Evolutionary conservation across 2,888 invertebrate genomes (phyloP), one percentile per base, ranked within the genome.

Genomic region (Sphaerophoria rueppellii): DNA sequence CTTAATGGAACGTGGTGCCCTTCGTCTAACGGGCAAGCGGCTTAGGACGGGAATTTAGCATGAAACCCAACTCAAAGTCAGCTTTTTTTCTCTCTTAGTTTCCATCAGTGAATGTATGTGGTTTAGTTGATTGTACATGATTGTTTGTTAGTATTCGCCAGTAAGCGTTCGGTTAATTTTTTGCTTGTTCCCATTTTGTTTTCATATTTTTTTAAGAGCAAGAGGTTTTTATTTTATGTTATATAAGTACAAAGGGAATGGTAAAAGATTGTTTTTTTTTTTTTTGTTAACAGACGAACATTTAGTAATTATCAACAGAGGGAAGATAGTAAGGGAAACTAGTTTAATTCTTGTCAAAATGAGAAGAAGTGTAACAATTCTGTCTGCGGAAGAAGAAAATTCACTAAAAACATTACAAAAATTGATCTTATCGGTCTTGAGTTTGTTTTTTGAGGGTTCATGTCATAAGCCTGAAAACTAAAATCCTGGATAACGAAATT

Each of bases 11-110:
- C 43, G 55, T 63, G 63, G 43, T 54, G 73, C 63, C 52, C 72
- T 40, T 52, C 46, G 43, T 73, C 24, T 37, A 50, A 63, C 55
- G 67, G 67, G 67, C 67, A 67, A 24, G 67, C 40, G 67, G 67
- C 52, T 54, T 52, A 54, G 32, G 54, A 7, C 40, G 67, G 32
- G 54, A 4, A 34, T 12, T 34, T 74, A 40, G 12, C 35, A 54
- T 55, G 40, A 34, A 50, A 75, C 50, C 57, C 40, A 57, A 58
- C 57, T 67, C 74, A 74, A 74, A 74, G 57, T 58, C 48, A 37
- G 14, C 50, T 65, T 63, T 74, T 65, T 35, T 43, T 61, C 6
- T 40, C 16, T 2, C 12, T 50, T n/a, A 24, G 24, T 24, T 12
- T 54, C 24, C 32, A n/a, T 40, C 4, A 54, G 67, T 40, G 52